phyloP scores from a whole-genome alignment of 2,888 invertebrate genomes.

The Anorthoa munda region DNA sequence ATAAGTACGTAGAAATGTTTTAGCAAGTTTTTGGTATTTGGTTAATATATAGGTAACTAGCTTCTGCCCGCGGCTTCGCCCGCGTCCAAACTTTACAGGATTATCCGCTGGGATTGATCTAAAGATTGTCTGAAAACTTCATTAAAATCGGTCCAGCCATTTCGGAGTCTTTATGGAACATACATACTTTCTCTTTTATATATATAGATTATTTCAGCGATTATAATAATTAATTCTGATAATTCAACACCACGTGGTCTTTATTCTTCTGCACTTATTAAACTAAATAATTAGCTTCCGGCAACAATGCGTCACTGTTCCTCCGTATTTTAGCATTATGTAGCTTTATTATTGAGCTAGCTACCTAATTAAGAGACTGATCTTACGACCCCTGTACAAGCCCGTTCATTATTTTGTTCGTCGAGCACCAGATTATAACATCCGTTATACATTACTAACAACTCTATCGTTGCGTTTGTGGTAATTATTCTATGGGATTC shows the following conservation, averaged over 20 bases:
- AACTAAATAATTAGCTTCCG: constrained; percentile 10
- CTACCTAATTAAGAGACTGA: constrained; percentile 67
- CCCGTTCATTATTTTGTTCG: constrained; percentile 75
- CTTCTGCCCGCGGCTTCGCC: too few species aligned
- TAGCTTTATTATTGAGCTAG: constrained; percentile 57
- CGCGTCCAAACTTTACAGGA: too few species aligned
- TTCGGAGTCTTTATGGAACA: too few species aligned
- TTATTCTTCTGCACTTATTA: constrained; percentile 14
- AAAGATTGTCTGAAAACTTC: too few species aligned
- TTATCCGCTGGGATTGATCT: too few species aligned
- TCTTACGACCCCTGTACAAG: constrained; percentile 71
- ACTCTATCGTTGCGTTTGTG: constrained; percentile 54
- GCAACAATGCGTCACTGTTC: constrained; percentile 39
- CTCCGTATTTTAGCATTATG: constrained; percentile 40
- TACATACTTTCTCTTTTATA: too few species aligned
- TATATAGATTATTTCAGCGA: not conserved
- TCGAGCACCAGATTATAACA: constrained; percentile 80
- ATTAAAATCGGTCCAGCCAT: too few species aligned
- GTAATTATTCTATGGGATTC: constrained; percentile 28
- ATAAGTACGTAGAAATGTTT: too few species aligned
- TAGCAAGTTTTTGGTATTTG: too few species aligned
- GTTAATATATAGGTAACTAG: too few species aligned
- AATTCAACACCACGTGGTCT: constrained; percentile 10
- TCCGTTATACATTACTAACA: constrained; percentile 76
- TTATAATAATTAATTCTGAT: not conserved